phyloP scores from a whole-genome alignment of 2,888 invertebrate species.

The Eristalinus aeneus region DNA sequence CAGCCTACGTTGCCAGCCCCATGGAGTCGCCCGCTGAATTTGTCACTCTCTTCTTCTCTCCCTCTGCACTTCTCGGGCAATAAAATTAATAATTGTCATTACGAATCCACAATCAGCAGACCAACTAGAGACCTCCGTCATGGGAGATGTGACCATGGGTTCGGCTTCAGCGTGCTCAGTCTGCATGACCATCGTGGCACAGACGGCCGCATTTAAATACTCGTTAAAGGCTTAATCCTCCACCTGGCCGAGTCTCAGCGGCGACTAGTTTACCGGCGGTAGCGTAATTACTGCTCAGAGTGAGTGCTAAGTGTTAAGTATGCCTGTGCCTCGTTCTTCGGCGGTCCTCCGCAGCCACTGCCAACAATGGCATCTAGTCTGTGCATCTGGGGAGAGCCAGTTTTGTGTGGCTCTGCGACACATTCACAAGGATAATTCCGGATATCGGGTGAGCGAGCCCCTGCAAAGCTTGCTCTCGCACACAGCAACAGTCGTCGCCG shows the following conservation, averaged over 20 bases:
- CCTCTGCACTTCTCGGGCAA: conserved; percentile 17
- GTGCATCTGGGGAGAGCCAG: conserved; percentile 37
- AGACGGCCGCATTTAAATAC: conserved; percentile 49
- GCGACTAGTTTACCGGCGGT: conserved; percentile 32
- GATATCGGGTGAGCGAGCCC: conserved; percentile 22
- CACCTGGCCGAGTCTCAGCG: conserved; percentile 35
- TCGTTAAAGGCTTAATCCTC: conserved; percentile 59
- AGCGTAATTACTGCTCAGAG: conserved; percentile 48
- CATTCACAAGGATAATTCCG: conserved; percentile 48
- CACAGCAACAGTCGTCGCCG: neutral
- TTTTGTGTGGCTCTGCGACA: conserved; percentile 15
- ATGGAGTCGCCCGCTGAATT: neutral
- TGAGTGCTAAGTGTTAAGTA: conserved; percentile 58
- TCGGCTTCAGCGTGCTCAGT: conserved; percentile 29
- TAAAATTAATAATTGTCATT: conserved; percentile 60
- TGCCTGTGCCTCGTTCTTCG: neutral
- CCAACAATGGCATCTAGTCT: conserved; percentile 21
- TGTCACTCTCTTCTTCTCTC: neutral
- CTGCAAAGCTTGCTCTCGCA: conserved; percentile 30
- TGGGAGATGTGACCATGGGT: conserved; percentile 29
- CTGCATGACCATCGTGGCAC: conserved; percentile 38
- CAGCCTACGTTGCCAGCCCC: neutral
- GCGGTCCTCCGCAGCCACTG: neutral
- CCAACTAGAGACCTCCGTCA: conserved; percentile 21
- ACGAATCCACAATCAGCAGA: conserved; percentile 34